Percentiles rank a stretch among this genome's conserved stretches.
Evolutionary conservation across 1,140 invertebrate species (phyloP).

Genomic region (Drosophila navojoa): DNA sequence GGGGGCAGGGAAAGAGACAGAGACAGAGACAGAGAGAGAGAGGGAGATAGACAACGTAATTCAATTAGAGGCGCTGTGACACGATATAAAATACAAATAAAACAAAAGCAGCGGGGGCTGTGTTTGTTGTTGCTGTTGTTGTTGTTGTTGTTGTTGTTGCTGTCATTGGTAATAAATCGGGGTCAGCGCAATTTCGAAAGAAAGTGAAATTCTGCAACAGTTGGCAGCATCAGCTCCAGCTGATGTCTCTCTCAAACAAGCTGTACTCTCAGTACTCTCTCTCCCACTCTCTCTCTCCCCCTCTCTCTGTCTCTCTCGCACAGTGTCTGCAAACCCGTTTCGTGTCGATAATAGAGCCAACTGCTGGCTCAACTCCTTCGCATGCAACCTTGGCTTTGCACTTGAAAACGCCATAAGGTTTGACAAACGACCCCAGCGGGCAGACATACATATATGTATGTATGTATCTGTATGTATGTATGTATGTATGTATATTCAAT

Average conservation of each 20-base stretch:
- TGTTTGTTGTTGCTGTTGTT: neutral
- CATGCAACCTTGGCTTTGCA: constrained; percentile 74
- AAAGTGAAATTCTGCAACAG: constrained; percentile 80
- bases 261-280: neutral
- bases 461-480: neutral
- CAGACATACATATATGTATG: neutral
- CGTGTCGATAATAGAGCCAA: constrained; percentile 74
- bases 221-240: constrained; percentile 36
- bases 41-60: constrained; percentile 60
- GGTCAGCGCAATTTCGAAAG: constrained; percentile 78
- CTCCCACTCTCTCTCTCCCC: neutral
- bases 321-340: constrained; percentile 47
- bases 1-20: too few species aligned
- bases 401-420: constrained; percentile 72
- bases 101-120: constrained; percentile 56
- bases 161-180: constrained; percentile 68
- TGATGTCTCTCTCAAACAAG: constrained; percentile 14
- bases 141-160: constrained; percentile 20
- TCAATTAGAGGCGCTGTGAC: constrained; percentile 62
- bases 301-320: neutral
- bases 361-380: constrained; percentile 31
- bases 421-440: constrained; percentile 59
- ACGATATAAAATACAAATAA: constrained; percentile 56
- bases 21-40: neutral
- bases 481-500: neutral